phyloP scores from a whole-genome alignment of 1,140 invertebrate species.

The Cydia pomonella region DNA sequence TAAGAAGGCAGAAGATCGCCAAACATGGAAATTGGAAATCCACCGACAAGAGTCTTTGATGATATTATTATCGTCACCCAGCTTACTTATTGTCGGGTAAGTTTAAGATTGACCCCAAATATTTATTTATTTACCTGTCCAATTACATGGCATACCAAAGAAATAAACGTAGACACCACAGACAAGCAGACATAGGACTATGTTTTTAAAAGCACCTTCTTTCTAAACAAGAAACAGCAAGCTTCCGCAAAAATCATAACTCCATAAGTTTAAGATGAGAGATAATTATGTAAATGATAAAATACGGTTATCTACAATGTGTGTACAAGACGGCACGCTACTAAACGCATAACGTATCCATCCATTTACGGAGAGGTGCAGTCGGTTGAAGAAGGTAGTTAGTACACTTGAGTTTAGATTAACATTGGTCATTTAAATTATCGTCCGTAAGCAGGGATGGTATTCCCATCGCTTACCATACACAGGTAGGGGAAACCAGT shows the following conservation, averaged over 20 bases:
- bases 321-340: slow-evolving; percentile 10
- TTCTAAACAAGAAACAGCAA: not conserved
- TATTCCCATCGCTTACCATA: not conserved
- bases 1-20: no score
- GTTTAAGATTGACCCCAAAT: no score
- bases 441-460: not conserved
- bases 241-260: slow-evolving; percentile 2
- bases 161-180: not conserved
- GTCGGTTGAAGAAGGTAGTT: not conserved
- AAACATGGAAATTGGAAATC: no score
- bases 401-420: not conserved
- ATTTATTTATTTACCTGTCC: not conserved
- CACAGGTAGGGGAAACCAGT: not conserved
- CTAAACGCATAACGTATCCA: slow-evolving; percentile 12
- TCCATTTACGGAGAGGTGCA: slow-evolving; percentile 6
- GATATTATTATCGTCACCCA: no score
- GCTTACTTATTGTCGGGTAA: no score
- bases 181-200: not conserved
- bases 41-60: no score
- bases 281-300: slow-evolving; percentile 29
- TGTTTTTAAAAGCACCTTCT: not conserved
- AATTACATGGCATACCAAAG: not conserved
- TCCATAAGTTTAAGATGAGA: not conserved
- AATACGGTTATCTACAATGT: slow-evolving; percentile 16
- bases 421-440: not conserved